Base-by-base conservation (phyloP, 2,888 invertebrate species). In the Platynereis dumerilii region DNA sequence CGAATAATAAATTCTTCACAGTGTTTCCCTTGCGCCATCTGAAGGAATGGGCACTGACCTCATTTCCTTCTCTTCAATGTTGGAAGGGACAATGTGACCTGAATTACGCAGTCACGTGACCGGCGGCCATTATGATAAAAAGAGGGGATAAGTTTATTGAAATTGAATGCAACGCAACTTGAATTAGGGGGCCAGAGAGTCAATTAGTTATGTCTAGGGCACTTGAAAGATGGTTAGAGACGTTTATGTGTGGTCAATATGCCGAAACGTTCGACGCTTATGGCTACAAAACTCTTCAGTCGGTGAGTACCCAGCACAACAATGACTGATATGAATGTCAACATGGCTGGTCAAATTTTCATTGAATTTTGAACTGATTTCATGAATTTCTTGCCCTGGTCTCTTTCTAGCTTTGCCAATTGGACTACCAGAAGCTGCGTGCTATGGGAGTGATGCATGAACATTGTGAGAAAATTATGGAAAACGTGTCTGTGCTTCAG, bases 231-330 rank as follows among this genome's bases (percentile, higher is more conserved):
- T 80, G 80, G 80, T 75, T 80, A 55, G 78, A 79, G 68, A 78
- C 80, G 53, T 79, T 80, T 73, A 78, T 79, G 78, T 80, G 79
- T 68, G 74, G 75, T 70, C 77, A 79, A 62, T 80, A 79, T 70
- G 77, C 79, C 28, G 74, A 77, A 63, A 71, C 73, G 48, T 79
- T 80, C 70, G 77, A 79, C 58, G 72, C 74, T 44, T 79, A 72
- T 69, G 80, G 80, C 62, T 79, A 75, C 69, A 78, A 77, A 75
- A 78, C 80, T n/a, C 73, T 80, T 24, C 78, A 79, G 63, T 77
- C 77, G 64, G 80, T 80, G 69, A 78, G 79, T 76, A 24, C n/a
- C n/a, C 22, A 24, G n/a, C 27, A n/a, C 48, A 48, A 48, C 42
- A 20, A 53, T 29, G 61, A 22, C 48, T 57, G 53, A 65, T 55